Evolutionary conservation across 2,113 vertebrate species (phyloP).

Genomic region (Pyrgilauda ruficollis): DNA sequence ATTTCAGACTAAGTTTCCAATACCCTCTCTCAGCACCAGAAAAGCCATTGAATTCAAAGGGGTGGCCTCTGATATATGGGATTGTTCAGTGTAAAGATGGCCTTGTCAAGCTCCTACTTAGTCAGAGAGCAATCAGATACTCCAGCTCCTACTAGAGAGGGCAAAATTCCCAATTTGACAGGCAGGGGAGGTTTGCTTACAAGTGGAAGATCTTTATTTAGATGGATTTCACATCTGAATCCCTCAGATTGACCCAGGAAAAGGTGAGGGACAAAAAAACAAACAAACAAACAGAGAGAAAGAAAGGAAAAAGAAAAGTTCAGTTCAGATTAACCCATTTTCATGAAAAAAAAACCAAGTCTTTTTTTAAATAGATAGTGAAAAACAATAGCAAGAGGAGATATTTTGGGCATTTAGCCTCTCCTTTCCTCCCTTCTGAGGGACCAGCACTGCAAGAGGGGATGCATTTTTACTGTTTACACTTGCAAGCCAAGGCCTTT

Average conservation of each 20-base stretch:
- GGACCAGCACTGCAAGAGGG: background rate
- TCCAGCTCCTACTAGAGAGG: background rate
- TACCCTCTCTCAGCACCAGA: background rate
- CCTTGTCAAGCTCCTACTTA: background rate
- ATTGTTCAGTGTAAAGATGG: background rate
- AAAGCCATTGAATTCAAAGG: background rate
- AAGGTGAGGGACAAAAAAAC: background rate
- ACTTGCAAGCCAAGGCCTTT: background rate
- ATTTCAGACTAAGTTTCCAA: conserved; percentile 17
- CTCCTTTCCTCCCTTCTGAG: background rate
- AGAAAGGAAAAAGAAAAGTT: background rate
- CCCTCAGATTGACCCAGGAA: background rate
- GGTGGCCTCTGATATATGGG: background rate
- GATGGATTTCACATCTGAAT: background rate
- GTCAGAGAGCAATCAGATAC: background rate
- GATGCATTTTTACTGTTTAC: background rate
- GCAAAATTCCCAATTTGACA: background rate
- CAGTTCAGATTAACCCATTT: background rate
- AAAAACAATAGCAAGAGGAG: background rate
- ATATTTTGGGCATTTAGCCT: background rate
- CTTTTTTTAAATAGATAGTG: background rate
- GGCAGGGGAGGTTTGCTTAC: background rate
- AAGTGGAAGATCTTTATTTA: background rate
- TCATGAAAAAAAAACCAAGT: background rate
- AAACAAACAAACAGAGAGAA: background rate